Evolutionary conservation across 1,140 invertebrate species (phyloP).

Genomic region (Nylanderia fulva): DNA sequence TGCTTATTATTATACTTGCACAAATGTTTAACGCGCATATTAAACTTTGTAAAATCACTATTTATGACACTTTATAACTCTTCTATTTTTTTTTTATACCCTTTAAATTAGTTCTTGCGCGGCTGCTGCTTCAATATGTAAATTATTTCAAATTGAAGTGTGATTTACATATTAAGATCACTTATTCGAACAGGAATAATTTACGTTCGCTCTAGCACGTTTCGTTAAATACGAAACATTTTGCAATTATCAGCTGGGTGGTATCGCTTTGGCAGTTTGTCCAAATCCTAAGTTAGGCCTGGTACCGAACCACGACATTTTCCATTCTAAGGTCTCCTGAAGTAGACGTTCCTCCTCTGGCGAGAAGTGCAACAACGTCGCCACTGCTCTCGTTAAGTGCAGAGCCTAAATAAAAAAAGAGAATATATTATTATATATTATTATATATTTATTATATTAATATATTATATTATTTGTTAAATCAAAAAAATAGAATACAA

Average conservation of each 20-base stretch:
- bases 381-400: conserved; percentile 95
- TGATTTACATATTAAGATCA: background rate
- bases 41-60: conserved; percentile 17
- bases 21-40: background rate
- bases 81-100: conserved; percentile 23
- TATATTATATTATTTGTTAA: background rate
- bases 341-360: conserved; percentile 95
- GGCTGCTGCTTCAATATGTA: background rate
- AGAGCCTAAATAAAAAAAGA: conserved; percentile 90
- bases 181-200: background rate
- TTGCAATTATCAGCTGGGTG: conserved; percentile 85
- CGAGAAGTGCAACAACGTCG: conserved; percentile 93
- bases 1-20: conserved; percentile 16
- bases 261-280: conserved; percentile 87
- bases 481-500: too few species aligned
- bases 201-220: background rate
- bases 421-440: too few species aligned
- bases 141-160: background rate
- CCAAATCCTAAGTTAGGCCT: conserved; percentile 88
- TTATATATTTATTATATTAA: background rate
- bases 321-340: conserved; percentile 95
- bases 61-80: conserved; percentile 17
- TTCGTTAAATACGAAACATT: background rate
- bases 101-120: conserved; percentile 20
- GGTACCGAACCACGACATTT: conserved; percentile 94